phyloP scores from a whole-genome alignment of 2,113 vertebrate genomes.

The Trogon melanurus region DNA sequence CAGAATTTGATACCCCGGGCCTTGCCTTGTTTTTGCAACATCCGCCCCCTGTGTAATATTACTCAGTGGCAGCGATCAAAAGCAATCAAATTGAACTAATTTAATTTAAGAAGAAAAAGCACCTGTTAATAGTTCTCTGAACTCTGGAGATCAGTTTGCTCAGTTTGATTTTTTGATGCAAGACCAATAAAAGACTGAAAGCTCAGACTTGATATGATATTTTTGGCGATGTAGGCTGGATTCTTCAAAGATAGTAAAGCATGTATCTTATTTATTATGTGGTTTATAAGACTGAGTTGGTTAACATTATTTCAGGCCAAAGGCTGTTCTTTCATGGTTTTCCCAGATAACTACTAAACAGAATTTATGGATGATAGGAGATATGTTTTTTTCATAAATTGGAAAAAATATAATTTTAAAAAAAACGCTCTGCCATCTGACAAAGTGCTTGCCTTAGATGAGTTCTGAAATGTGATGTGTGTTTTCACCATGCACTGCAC shows the following conservation, averaged over 20 bases:
- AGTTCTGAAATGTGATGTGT: neutral
- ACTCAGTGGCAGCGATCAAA: neutral
- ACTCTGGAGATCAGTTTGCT: neutral
- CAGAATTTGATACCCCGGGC: neutral
- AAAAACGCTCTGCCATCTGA: neutral
- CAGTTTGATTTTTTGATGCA: neutral
- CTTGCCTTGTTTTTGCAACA: neutral
- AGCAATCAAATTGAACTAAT: neutral
- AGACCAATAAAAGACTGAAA: neutral
- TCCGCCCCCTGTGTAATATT: neutral
- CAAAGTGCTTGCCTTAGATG: neutral
- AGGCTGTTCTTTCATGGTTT: neutral
- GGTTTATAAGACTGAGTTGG: neutral
- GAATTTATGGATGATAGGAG: neutral
- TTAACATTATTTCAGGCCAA: neutral
- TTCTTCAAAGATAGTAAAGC: neutral
- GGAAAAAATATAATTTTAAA: neutral
- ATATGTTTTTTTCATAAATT: neutral
- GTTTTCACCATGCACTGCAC: neutral
- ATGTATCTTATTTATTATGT: neutral
- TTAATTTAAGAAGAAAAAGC: neutral
- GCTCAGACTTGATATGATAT: neutral
- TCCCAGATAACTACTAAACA: neutral
- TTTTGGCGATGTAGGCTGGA: neutral
- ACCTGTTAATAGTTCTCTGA: neutral